Evolutionary conservation across 2,888 invertebrate genomes (phyloP), one percentile per base, ranked within the genome.

Genomic region (Lepidochitona cinerea): DNA sequence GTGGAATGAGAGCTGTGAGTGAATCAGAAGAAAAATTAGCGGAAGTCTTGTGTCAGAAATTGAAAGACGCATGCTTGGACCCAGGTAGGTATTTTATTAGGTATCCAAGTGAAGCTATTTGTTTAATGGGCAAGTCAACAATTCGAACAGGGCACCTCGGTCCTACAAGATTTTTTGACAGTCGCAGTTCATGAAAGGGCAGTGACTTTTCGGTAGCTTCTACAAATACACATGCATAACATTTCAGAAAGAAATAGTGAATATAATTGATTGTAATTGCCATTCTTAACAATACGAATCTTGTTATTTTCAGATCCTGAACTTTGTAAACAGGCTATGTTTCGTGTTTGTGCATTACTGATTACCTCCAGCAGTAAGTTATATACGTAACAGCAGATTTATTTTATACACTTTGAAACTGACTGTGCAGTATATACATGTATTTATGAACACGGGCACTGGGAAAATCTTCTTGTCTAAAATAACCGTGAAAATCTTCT

Each of bases 321-420:
- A 35, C 79, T 82, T 41, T 89, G 91, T 79, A 89, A 91, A 77
- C 85, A 90, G 74, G 84, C 90, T 2, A 84, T 92, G 79, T 91
- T 92, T 79, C 87, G 92, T 76, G 89, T 92, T 14, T 91, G 92
- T 71, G 92, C 92, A 0, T 87, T 92, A 37, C 89, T 92, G 53
- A 91, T 92, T 71, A 83, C 88, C 12, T 84, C 88, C 64, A 84
- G 88, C 82, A 89, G 91, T 90, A 81, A 66, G 75, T 66, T 29
- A 49, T 7, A 18, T 23, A 49, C 49, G n/a, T 49, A 7, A 18
- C 49, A n/a, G n/a, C n/a, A n/a, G n/a, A n/a, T n/a, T n/a, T n/a
- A n/a, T n/a, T n/a, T n/a, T n/a, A n/a, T n/a, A n/a, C n/a, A n/a
- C n/a, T n/a, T n/a, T n/a, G n/a, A n/a, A n/a, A n/a, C n/a, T n/a